A percentile compares a stretch with the other conserved stretches of the same genome.
These are phyloP conservation scores for Porites evermanni DNA, from an alignment of 92 coral and sea anemone genomes.

Conservation along the genomic window DNA sequence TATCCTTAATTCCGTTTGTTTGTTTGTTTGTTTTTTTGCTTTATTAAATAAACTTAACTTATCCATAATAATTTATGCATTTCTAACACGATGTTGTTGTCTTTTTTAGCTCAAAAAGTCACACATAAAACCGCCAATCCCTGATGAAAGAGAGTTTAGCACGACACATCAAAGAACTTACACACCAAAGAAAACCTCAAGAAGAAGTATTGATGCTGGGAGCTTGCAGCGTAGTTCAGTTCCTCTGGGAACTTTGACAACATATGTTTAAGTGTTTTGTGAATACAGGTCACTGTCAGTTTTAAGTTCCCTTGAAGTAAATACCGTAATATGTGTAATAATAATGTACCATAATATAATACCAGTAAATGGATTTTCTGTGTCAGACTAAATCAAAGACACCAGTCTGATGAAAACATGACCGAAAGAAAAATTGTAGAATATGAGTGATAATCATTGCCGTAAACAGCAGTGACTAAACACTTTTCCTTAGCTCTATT, in stretches of 20 bases:
- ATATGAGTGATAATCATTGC: no score
- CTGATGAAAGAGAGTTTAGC: conserved; percentile 83
- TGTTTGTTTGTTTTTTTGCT: no score
- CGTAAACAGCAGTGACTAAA: not conserved
- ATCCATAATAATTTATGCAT: not conserved
- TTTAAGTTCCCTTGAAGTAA: not conserved
- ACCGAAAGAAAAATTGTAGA: no score
- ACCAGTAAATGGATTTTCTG: not conserved
- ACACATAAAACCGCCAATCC: conserved; percentile 83
- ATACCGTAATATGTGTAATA: not conserved
- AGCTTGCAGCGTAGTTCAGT: conserved; percentile 91
- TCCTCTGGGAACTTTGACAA: conserved; percentile 80
- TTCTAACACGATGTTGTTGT: not conserved
- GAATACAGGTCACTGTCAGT: not conserved
- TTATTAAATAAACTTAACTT: not conserved
- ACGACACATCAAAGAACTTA: conserved; percentile 94
- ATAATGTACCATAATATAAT: no score
- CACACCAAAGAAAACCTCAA: conserved; percentile 82
- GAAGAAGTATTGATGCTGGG: conserved; percentile 70
- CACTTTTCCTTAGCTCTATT: not conserved
- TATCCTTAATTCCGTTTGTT: no score
- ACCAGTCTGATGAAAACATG: not conserved
- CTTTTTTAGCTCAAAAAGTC: conserved; percentile 85
- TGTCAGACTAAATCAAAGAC: not conserved
- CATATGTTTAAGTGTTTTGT: conserved; percentile 15